A percentile compares a stretch with the other conserved stretches of the same genome.
phyloP scores from a whole-genome alignment of 2,797 vertebrate species.

The Anas bahamensis region DNA sequence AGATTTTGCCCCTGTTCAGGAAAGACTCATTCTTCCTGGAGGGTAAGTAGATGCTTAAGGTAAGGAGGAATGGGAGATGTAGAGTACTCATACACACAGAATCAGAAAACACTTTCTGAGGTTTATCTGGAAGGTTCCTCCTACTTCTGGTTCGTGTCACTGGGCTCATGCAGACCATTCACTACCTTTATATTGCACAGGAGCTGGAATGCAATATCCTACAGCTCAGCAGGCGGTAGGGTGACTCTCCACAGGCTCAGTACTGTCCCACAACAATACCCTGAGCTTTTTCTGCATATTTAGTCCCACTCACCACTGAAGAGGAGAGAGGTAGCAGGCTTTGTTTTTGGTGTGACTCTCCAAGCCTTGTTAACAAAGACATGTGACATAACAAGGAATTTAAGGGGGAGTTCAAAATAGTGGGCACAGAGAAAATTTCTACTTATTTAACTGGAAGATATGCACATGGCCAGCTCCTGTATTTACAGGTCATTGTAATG shows the following conservation, averaged over 20 bases:
- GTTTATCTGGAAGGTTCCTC: neutral
- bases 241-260: neutral
- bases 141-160: neutral
- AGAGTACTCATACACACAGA: neutral
- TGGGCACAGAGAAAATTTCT: neutral
- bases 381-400: neutral
- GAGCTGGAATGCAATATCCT: neutral
- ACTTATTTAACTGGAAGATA: neutral
- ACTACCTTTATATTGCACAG: neutral
- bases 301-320: neutral
- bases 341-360: neutral
- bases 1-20: neutral
- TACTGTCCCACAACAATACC: neutral
- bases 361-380: neutral
- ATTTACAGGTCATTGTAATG: neutral
- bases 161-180: neutral
- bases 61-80: neutral
- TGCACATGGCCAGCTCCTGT: fast-evolving
- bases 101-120: neutral
- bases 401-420: neutral
- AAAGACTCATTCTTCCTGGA: neutral
- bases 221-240: neutral
- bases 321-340: neutral
- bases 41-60: neutral
- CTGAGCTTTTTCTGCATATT: neutral